These are phyloP conservation scores for Penaeus chinensis DNA, from an alignment of 1,140 invertebrate species.

Conservation along the genomic window DNA sequence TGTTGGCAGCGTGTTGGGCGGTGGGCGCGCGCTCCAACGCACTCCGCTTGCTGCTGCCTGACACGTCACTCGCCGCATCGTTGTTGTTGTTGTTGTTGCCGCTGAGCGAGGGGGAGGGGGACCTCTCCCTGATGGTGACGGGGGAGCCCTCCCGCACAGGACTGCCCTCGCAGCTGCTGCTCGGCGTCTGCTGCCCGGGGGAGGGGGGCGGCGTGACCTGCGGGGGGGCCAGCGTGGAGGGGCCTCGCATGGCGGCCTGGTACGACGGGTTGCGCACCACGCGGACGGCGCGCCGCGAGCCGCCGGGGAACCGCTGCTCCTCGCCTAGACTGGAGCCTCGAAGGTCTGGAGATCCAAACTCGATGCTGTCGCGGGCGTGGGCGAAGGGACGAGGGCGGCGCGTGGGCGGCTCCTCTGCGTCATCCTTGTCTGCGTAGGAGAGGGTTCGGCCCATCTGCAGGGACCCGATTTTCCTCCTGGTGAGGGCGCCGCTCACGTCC, in stretches of 20 bases:
- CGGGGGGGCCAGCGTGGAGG: background rate
- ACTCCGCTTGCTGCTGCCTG: background rate
- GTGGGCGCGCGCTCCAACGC: conserved; percentile 5
- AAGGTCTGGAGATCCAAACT: background rate
- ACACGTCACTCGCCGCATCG: background rate
- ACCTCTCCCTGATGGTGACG: background rate
- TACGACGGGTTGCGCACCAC: conserved; percentile 50
- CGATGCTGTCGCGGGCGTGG: conserved; percentile 32
- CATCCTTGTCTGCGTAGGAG: conserved; percentile 44
- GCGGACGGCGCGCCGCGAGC: background rate
- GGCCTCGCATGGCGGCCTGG: conserved; percentile 40
- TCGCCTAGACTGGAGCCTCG: no score
- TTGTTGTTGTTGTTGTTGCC: background rate
- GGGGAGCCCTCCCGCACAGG: background rate
- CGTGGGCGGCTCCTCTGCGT: conserved; percentile 40
- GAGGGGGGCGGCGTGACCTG: background rate
- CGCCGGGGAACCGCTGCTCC: background rate
- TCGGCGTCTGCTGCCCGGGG: background rate
- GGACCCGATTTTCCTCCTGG: conserved; percentile 43
- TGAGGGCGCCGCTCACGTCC: conserved; percentile 41
- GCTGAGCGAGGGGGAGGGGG: background rate
- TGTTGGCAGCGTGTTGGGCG: conserved; percentile 40
- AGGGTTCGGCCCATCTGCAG: conserved; percentile 43
- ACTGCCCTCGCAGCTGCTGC: background rate
- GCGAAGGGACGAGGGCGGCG: conserved; percentile 7